Base-by-base conservation (phyloP, 1,140 invertebrate species). In the Pantala flavescens region DNA sequence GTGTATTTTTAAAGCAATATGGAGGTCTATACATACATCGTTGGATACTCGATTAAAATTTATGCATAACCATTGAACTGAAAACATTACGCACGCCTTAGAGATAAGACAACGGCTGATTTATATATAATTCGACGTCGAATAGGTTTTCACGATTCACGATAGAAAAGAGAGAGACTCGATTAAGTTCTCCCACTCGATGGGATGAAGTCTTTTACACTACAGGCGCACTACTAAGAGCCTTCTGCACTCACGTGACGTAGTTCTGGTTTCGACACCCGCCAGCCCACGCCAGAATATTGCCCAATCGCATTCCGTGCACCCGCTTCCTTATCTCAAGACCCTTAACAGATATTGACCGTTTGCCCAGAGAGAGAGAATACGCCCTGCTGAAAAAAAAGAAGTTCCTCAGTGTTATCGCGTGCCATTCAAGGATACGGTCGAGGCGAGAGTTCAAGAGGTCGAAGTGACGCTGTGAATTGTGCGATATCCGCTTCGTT, bases 271-370 rank as follows among this genome's bases (percentile, higher is more conserved):
- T 63, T 63, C 49, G 49, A 63, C 49, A 63, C 49, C n/a, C 3
- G 28, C 28, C 28, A 36, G 28, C 28, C 28, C 28, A 36, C 28
- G 28, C 28, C 28, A 36, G 28, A 36, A 36, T 5, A 21, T 63
- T 63, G 49, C 49, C 49, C 49, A 63, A 63, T 63, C 49, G n/a
- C 49, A 63, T 63, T 63, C 49, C 49, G 49, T 63, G 49, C 49
- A 21, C 49, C n/a, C 49, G 14, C n/a, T 63, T 63, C 49, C 49
- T 63, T 63, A 63, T 63, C 49, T 14, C 49, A 63, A 63, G n/a
- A 16, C 49, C n/a, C 49, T 63, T 21, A 63, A 63, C 49, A 19
- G 16, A 63, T 63, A 16, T 63, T 63, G 49, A 63, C 49, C 49
- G 49, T 21, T 63, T 63, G 49, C 49, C 49, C 49, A 12, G 5